Evolutionary conservation across 2,888 invertebrate genomes (phyloP), one percentile per base, ranked within the genome.

Genomic region (Cheilosia vulpina): DNA sequence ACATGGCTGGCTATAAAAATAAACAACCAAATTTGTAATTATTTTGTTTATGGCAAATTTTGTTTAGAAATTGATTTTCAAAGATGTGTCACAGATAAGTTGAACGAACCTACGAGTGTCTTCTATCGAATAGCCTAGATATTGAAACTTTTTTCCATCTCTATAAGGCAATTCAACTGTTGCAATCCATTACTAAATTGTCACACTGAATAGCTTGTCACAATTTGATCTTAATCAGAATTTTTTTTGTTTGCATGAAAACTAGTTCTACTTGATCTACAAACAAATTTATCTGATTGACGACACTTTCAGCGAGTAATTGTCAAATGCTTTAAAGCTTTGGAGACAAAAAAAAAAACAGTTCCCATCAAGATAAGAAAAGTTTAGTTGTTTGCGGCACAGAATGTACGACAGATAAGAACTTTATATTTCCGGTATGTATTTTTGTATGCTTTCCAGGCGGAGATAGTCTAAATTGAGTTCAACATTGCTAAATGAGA

Each of bases 361-460:
- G 9, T 47, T 47, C 17, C 7, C 47, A 19, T 47, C 47, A 47
- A 19, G 19, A 47, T 47, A 47, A 7, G 9, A 17, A 47, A 47
- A 47, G 19, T 47, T 47, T 17, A 47, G 17, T 47, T 47, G 47
- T 47, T 15, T 34, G 57, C 17, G 9, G 13, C 34, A 13, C 38
- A 38, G 38, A 21, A 38, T 38, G 13, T 19, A n/a, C 27, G 7
- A 19, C 19, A 58, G 31, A 31, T 55, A 55, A 55, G 9, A 47
- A 47, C 11, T 55, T 55, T 55, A n/a, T 55, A 31, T 55, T 55
- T 55, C 55, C 55, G 55, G 55, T 31, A 55, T 17, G 47, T 17
- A 47, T 55, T n/a, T 17, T 55, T 7, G 47, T 17, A 47, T 55
- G n/a, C 31, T 34, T 53, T 53, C 7, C 24, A 27, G 17, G 3